Conservation (phyloP, 1,140 invertebrate genomes). For the Bombyx mandarina region DNA sequence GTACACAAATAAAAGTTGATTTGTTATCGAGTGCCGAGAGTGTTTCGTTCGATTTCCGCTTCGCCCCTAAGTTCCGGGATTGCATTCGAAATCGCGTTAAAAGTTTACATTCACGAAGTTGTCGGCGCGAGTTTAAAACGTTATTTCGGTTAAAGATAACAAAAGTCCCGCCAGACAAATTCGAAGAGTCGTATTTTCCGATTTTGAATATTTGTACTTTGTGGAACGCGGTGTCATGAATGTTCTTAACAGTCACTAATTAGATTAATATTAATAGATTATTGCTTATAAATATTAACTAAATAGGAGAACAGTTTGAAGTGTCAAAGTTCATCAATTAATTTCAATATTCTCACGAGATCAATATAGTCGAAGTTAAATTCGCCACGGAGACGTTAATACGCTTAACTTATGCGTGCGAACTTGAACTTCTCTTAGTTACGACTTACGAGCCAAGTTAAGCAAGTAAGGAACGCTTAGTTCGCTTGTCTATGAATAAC, state of each 20-base stretch:
- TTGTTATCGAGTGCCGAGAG: slow-evolving; percentile 31
- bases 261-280: not conserved
- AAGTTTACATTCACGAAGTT: slow-evolving; percentile 40
- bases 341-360: slow-evolving; percentile 33
- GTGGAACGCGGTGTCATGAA: not conserved
- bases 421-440: slow-evolving; percentile 41
- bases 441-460: slow-evolving; percentile 40
- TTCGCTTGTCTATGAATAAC: slow-evolving; percentile 15
- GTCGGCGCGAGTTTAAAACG: slow-evolving; percentile 26
- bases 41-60: slow-evolving; percentile 33
- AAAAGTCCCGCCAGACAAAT: not conserved
- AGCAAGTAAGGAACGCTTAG: slow-evolving; percentile 25
- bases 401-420: slow-evolving; percentile 45
- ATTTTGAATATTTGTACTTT: not conserved
- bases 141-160: slow-evolving; percentile 16
- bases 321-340: slow-evolving; percentile 26
- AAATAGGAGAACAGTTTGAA: slow-evolving; percentile 11
- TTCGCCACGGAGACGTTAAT: slow-evolving; percentile 38
- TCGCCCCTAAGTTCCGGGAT: slow-evolving; percentile 34
- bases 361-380: slow-evolving; percentile 37
- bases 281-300: not conserved
- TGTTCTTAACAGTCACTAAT: not conserved
- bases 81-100: slow-evolving; percentile 47
- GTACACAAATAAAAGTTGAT: slow-evolving; percentile 50
- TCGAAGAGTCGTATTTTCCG: not conserved